Evolutionary conservation across 1,140 invertebrate genomes (phyloP), one percentile per base, ranked within the genome.

Genomic region (Cydia strobilella): DNA sequence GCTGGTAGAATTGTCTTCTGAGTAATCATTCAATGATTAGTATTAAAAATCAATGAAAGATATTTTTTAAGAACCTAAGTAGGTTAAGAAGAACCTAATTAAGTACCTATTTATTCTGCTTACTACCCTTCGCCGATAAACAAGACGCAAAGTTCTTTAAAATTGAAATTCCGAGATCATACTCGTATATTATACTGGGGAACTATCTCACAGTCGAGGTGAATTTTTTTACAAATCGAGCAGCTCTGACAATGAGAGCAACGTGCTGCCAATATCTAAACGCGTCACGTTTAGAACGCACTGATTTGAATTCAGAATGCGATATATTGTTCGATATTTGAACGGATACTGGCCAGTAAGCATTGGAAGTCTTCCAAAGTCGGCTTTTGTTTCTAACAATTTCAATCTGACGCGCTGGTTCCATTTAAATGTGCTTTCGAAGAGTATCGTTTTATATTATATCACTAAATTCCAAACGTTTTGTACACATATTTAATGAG

Each of bases 231-330:
- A 45, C 2, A 20, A 59, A 59, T 59, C 9, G 7, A 4, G 48
- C 3, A 51, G 48, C 48, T 15, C 13, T 51, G 54, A 59, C 54
- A 59, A 59, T 59, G n/a, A 23, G 54, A 59, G 20, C 54, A 59
- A 59, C 54, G 54, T 66, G 63, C 23, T 31, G 63, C 63, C 63
- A 35, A 35, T 31, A 66, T 66, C 23, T 27, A 27, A 27, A 31
- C 63, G 27, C 63, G 63, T 66, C 63, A 66, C 27, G 63, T 65
- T 65, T 35, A 3, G 63, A 31, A 66, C 63, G 63, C 63, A 66
- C 23, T 6, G 23, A 66, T 66, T 66, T 66, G 63, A 66, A 66
- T 66, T 66, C 15, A n/a, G 63, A 66, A 66, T 35, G 63, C 23
- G 54, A 23, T 59, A 59, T 59, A 23, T 23, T 20, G 18, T 18